Base-by-base conservation (phyloP, 2,113 vertebrate genomes). In the Haplotaxodon microlepis region DNA sequence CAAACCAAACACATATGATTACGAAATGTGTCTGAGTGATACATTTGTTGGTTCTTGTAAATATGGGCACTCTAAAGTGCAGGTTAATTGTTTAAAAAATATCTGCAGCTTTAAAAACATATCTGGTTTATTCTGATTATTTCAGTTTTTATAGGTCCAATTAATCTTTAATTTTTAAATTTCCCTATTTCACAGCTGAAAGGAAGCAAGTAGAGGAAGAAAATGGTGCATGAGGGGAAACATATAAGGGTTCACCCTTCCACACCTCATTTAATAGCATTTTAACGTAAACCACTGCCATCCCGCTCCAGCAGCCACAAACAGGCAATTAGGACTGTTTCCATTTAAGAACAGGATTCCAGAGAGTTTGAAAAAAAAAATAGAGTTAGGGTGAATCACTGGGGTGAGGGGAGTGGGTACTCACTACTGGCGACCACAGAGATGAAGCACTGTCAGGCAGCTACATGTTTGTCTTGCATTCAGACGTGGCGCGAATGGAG, bases 401-500 rank as follows among this genome's bases (percentile, higher is more conserved):
- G 50, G 78, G 53, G 38, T 50, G 73, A 66, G 69, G 81, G 86
- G 79, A 81, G 79, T 56, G 71, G 82, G 38, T 21, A 14, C 40
- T 81, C 85, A 89, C 90, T 92, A 93, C 86, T 16, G 12, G 11
- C 84, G 82, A 91, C 92, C 89, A 83, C 84, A 92, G 88, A 73
- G 84, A 88, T 90, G 90, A 91, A 94, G 82, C 66, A 7, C 80
- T 66, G 87, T 93, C 92, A 95, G 88, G 84, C 66, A 81, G 76
- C 89, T 83, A 34, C 87, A 63, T 94, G 92, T 95, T 95, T 90
- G 86, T 90, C 91, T 94, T 95, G 94, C 94, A 84, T 83, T 50
- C 53, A 16, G 9, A 40, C 14, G 4, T 84, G 51, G 54, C 87
- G 31, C 19, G 47, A 73, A 83, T 27, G n/a, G 21, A 66, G 87